Percentiles rank a stretch among this genome's conserved stretches.
phyloP scores from a whole-genome alignment of 2,888 invertebrate species.

The Tigriopus californicus region DNA sequence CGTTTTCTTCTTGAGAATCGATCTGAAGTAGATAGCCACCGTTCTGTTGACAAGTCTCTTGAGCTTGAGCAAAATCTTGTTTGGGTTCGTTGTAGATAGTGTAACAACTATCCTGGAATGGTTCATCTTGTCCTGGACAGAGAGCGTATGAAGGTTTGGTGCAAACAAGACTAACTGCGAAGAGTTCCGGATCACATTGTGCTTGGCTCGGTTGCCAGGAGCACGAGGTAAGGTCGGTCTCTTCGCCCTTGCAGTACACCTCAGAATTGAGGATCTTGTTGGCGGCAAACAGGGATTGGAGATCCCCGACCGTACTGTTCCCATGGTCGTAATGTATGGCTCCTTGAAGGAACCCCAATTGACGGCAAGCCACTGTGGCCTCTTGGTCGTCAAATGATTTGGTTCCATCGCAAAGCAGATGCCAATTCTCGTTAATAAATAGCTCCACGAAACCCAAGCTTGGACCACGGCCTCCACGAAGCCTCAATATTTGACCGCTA shows the following conservation, averaged over 20 bases:
- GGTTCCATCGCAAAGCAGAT: not conserved
- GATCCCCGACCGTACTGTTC: not conserved
- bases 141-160: not conserved
- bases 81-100: not conserved
- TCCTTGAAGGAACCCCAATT: not conserved
- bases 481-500: not conserved
- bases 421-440: not conserved
- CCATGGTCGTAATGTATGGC: not conserved
- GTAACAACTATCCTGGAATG: not conserved
- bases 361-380: constrained; percentile 1
- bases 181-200: not conserved
- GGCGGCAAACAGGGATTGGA: not conserved
- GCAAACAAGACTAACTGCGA: not conserved
- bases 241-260: not conserved
- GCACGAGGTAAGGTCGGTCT: not conserved
- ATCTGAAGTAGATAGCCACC: not conserved
- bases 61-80: not conserved
- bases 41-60: not conserved
- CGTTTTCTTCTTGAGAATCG: not conserved
- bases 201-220: not conserved
- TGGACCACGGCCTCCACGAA: not conserved
- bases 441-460: not conserved
- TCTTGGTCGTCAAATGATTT: not conserved
- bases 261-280: not conserved
- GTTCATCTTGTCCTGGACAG: not conserved